Evolutionary conservation across 2,113 vertebrate genomes (phyloP).

Genomic region (Pygoscelis antarcticus): DNA sequence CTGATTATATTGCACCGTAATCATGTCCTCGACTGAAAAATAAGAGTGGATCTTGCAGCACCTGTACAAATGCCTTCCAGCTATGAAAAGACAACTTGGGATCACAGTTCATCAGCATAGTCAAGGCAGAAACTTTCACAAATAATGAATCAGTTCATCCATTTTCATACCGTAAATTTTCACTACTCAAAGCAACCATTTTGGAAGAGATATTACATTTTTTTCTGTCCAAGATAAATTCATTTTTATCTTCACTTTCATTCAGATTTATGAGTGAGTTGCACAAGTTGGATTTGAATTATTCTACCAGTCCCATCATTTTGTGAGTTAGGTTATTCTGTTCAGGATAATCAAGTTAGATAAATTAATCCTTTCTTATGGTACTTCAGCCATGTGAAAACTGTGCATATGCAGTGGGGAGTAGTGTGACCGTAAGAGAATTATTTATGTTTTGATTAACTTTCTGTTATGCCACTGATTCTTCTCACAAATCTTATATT

Average conservation of each 20-base stretch:
- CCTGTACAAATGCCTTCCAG: constrained; percentile 27
- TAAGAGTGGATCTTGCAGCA: not conserved
- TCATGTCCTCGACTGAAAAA: not conserved
- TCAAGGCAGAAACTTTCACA: not conserved
- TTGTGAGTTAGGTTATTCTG: not conserved
- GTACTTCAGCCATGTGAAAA: not conserved
- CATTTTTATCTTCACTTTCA: not conserved
- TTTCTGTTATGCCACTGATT: not conserved
- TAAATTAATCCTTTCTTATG: not conserved
- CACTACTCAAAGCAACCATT: not conserved
- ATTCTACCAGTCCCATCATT: not conserved
- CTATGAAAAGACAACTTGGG: not conserved
- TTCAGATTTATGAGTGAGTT: not conserved
- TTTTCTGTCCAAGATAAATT: not conserved
- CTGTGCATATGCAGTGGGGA: not conserved
- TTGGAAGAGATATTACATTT: not conserved
- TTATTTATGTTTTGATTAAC: constrained; percentile 8
- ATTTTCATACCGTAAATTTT: constrained; percentile 6
- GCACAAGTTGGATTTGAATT: not conserved
- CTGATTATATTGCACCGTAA: not conserved
- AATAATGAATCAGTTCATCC: not conserved
- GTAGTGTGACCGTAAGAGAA: not conserved
- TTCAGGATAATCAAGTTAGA: not conserved
- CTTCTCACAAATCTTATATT: not conserved
- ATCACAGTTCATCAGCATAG: not conserved